These are phyloP conservation scores for Cebus imitator DNA, from an alignment of 2,113 vertebrate genomes.

Conservation along the genomic window DNA sequence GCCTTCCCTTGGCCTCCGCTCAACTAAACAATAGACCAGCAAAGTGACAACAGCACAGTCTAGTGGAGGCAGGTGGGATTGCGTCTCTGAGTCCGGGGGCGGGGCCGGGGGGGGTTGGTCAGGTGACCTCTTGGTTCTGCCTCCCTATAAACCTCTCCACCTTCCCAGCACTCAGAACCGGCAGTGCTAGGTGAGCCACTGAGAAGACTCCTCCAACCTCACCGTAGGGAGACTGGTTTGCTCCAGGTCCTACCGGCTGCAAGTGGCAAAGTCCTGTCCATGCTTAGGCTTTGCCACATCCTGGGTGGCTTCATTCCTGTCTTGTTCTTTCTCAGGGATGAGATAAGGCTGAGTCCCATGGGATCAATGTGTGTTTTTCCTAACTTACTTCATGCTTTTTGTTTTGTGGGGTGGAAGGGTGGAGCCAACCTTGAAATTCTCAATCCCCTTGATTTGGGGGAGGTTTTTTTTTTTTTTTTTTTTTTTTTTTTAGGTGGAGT, in stretches of 20 bases:
- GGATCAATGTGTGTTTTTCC: not conserved
- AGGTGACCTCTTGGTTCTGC: not conserved
- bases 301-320: not conserved
- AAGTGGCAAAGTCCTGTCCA: not conserved
- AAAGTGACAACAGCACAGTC: constrained; percentile 35
- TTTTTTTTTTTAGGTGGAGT: too few species aligned
- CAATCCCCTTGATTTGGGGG: not conserved
- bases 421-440: not conserved
- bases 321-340: too few species aligned
- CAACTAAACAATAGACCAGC: not conserved
- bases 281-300: not conserved
- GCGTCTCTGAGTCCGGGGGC: not conserved
- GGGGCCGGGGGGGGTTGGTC: not conserved
- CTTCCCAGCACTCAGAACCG: not conserved
- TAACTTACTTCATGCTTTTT: not conserved
- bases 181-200: not conserved
- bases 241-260: not conserved
- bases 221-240: not conserved
- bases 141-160: rapidly evolving
- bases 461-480: not conserved
- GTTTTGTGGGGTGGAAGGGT: not conserved
- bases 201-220: not conserved
- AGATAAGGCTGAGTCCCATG: not conserved
- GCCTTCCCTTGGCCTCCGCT: not conserved
- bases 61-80: constrained; percentile 42